Conservation (phyloP, 2,113 vertebrate species). For the Cinclus cinclus region DNA sequence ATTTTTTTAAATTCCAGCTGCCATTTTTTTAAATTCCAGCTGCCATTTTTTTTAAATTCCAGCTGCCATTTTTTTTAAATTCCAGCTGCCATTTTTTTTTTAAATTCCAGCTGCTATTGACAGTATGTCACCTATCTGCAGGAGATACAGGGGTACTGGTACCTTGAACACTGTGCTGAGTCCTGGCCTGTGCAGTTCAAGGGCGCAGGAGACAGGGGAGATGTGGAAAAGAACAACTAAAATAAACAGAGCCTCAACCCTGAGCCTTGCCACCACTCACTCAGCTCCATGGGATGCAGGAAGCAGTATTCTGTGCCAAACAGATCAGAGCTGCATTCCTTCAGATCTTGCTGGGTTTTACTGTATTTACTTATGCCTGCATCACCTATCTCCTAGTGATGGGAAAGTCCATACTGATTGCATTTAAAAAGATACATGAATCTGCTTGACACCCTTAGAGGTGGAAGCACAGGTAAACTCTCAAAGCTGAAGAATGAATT, state of each 20-base stretch:
- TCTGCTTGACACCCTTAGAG: neutral
- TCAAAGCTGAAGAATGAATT: neutral
- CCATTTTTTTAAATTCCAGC: no score
- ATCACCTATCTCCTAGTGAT: neutral
- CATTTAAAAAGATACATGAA: neutral
- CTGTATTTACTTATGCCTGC: neutral
- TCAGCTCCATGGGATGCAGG: neutral
- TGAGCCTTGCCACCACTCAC: neutral
- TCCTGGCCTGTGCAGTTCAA: neutral
- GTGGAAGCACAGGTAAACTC: neutral
- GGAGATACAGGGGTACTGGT: neutral
- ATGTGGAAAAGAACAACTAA: neutral
- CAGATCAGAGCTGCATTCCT: neutral
- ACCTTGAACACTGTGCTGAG: neutral
- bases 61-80: rapidly evolving
- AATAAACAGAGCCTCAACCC: neutral
- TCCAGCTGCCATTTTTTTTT: neutral
- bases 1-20: no score
- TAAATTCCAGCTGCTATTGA: neutral
- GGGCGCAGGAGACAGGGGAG: neutral
- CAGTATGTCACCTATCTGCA: neutral
- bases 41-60: no score
- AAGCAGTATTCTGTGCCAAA: neutral
- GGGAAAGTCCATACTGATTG: neutral
- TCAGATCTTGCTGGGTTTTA: neutral